Base-by-base conservation (phyloP, 2,113 vertebrate genomes). In the Nematolebias whitei region DNA sequence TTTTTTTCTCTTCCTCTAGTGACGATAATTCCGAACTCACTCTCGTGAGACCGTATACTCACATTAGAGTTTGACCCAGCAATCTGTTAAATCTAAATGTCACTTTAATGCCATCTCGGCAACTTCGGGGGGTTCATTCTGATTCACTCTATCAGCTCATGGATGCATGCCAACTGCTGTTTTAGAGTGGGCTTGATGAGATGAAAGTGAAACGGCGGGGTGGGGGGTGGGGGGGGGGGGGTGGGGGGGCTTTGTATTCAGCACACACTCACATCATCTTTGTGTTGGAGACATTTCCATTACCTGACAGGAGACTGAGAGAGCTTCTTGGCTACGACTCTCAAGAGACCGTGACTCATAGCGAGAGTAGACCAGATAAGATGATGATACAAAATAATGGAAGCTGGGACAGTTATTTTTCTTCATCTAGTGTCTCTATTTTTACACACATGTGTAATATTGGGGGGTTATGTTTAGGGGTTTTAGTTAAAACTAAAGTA, bases 281-380 rank as follows among this genome's bases (percentile, higher is more conserved):
- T 82, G 67, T 61, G 75, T 70, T 68, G 47, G 61, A 63, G 71
- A 82, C 4, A 22, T 69, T 83, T 68, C 72, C 79, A 77, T 85
- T 84, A 82, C 78, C 85, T 87, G 75, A 85, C 80, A 79, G 82
- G 59, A 51, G 66, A 63, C 69, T 50, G 45, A 20, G 57, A 56
- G 71, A 71, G 76, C n/a, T n/a, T n/a, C 63, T 60, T 51, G 54
- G 56, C 54, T 67, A 9, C 64, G 50, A 76, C 74, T 54, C 63
- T 64, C 54, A 61, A 75, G 76, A 80, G 70, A 76, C 76, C 45
- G 2, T 71, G 66, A 78, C 78, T 74, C 73, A 71, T 15, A 3
- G 15, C 45, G 60, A 76, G 68, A 80, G 74, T 19, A 58, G 26
- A 57, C 10, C 57, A 74, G 72, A 80, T 52, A 50, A 53, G 70